Evolutionary conservation across 2,888 invertebrate genomes (phyloP), one percentile per base, ranked within the genome.

Genomic region (Galeruca laticollis): DNA sequence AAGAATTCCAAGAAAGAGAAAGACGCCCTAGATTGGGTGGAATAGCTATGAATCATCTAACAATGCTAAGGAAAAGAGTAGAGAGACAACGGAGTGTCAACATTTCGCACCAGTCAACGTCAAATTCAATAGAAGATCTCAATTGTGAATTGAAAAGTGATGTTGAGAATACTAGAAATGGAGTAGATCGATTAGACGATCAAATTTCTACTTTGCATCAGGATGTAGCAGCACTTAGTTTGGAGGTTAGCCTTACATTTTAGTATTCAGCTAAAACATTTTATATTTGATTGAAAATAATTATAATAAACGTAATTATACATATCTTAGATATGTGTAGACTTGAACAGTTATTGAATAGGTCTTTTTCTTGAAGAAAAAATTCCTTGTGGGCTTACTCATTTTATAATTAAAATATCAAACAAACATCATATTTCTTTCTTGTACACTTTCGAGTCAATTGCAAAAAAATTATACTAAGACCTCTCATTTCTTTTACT

Each of bases 121-220:
- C 87, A 0, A 89, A 88, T 76, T 89, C 90, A n/a, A 83, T 90
- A 71, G 90, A 91, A 79, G 90, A 90, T 8, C 81, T 90, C 63
- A 90, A 89, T 82, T 84, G 88, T 78, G 90, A 90, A 73, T 78
- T 81, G 40, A 68, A 67, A 49, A 71, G 43, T 54, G 70, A 69
- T 31, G 40, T 61, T 9, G 75, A 75, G 79, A 62, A 83, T 70
- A 84, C 84, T 8, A 78, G 82, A 62, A 83, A 79, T 70, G 84
- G 86, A 8, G 90, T 93, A 13, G 95, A 95, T 79, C 88, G 93
- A 77, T 87, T 95, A 49, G 95, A 95, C 81, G 92, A 91, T 0
- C 95, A 95, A 84, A 93, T 95, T 60, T 91, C 93, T 13, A 92
- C 92, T 54, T 85, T 95, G 72, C 95, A 95, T 81, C 93, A 95